These are phyloP conservation scores for Linurgus olivaceus DNA, from an alignment of 2,797 vertebrate species.

Conservation along the genomic window DNA sequence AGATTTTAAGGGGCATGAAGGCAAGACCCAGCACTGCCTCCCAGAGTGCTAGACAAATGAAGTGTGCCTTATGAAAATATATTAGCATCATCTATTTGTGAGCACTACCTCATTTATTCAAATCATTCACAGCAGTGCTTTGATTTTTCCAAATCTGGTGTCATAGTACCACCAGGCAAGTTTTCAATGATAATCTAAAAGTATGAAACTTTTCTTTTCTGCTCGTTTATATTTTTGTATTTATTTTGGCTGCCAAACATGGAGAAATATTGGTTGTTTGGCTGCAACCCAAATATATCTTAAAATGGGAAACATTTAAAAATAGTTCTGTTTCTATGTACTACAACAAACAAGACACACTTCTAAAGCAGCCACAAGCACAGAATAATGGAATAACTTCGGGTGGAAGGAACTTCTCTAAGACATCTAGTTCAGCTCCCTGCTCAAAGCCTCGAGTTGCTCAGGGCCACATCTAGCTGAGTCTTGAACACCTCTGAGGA, in stretches of 20 bases:
- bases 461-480: neutral
- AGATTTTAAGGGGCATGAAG: constrained; percentile 17
- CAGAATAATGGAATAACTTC: neutral
- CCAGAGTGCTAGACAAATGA: neutral
- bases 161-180: neutral
- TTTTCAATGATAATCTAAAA: neutral
- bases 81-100: neutral
- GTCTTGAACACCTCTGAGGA: neutral
- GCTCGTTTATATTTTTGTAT: neutral
- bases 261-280: neutral
- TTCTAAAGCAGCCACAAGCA: neutral
- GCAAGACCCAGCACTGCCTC: neutral
- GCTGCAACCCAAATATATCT: neutral
- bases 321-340: constrained; percentile 35
- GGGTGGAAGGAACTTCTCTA: neutral
- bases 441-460: neutral
- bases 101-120: neutral
- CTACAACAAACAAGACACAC: constrained; percentile 7
- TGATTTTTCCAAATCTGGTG: neutral
- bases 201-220: neutral
- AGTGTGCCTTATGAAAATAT: neutral
- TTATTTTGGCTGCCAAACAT: neutral
- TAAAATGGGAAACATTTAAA: constrained; percentile 22
- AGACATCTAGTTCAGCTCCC: neutral
- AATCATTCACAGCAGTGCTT: neutral